Evolutionary conservation across 2,888 invertebrate species (phyloP).

Genomic region (Hydroisotoma schaefferi): DNA sequence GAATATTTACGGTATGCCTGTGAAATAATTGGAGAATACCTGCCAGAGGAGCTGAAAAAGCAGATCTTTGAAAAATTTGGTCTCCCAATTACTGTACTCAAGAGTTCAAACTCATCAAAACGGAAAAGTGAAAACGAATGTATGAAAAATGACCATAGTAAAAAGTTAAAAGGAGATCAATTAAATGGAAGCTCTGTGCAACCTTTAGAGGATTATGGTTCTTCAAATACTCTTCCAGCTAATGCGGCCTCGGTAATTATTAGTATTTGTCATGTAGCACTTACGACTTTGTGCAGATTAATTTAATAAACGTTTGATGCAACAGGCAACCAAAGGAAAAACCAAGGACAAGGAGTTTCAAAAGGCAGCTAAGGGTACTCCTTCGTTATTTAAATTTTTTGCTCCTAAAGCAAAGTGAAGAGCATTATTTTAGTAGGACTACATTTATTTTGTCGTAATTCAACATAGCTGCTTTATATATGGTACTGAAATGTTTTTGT

Average conservation of each 20-base stretch:
- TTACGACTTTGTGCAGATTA: neutral
- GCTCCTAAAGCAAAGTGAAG: slow-evolving; percentile 27
- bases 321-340: slow-evolving; percentile 24
- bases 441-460: no score
- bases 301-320: neutral
- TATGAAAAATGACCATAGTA: slow-evolving; percentile 16
- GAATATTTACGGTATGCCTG: slow-evolving; percentile 67
- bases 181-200: slow-evolving; percentile 18
- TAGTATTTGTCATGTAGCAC: neutral
- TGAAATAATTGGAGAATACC: slow-evolving; percentile 74
- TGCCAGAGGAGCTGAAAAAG: slow-evolving; percentile 65
- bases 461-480: neutral
- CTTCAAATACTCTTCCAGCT: slow-evolving; percentile 13
- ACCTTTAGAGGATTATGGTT: slow-evolving; percentile 47
- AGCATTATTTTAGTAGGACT: neutral
- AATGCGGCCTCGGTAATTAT: neutral
- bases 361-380: slow-evolving; percentile 46
- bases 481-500: no score
- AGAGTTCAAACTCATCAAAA: slow-evolving; percentile 22
- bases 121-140: slow-evolving; percentile 29
- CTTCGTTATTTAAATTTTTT: slow-evolving; percentile 46
- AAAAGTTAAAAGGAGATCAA: slow-evolving; percentile 33
- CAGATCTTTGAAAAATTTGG: slow-evolving; percentile 64
- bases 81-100: slow-evolving; percentile 57
- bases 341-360: slow-evolving; percentile 40